Evolutionary conservation across 2,888 invertebrate genomes (phyloP).

Genomic region (Apotomis betuletana): DNA sequence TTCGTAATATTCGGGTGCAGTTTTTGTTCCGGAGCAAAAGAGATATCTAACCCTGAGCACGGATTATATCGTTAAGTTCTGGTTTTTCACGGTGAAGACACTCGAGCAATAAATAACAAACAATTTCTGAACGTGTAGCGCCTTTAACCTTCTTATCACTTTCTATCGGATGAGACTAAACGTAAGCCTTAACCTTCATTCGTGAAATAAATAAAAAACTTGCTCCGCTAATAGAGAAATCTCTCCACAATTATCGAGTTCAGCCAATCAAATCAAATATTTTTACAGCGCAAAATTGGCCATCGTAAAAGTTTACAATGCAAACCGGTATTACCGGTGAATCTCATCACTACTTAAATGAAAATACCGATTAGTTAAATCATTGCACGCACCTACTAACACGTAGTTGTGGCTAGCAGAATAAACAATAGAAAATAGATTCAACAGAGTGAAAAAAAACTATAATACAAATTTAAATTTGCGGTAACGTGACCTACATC

Average conservation of each 20-base stretch:
- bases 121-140: neutral
- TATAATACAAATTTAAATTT: conserved; percentile 23
- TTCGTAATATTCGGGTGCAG: conserved; percentile 31
- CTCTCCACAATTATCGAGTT: neutral
- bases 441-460: conserved; percentile 8
- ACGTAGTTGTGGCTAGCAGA: neutral
- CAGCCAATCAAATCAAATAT: conserved; percentile 10
- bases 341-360: neutral
- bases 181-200: neutral
- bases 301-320: conserved; percentile 8
- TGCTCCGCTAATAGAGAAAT: conserved; percentile 3
- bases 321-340: conserved; percentile 1
- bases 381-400: neutral
- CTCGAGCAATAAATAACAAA: neutral
- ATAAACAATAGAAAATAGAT: conserved; percentile 1
- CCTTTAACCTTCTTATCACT: conserved; percentile 23
- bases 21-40: conserved; percentile 19
- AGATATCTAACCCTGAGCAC: conserved; percentile 26
- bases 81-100: conserved; percentile 15
- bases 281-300: conserved; percentile 12
- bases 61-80: conserved; percentile 6
- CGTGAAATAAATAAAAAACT: neutral
- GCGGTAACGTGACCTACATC: conserved; percentile 20
- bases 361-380: conserved; percentile 10
- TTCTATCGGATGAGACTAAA: conserved; percentile 12